Evolutionary conservation across 2,797 vertebrate species (phyloP), one percentile per base, ranked within the genome.

Genomic region (Crax fasciolata): DNA sequence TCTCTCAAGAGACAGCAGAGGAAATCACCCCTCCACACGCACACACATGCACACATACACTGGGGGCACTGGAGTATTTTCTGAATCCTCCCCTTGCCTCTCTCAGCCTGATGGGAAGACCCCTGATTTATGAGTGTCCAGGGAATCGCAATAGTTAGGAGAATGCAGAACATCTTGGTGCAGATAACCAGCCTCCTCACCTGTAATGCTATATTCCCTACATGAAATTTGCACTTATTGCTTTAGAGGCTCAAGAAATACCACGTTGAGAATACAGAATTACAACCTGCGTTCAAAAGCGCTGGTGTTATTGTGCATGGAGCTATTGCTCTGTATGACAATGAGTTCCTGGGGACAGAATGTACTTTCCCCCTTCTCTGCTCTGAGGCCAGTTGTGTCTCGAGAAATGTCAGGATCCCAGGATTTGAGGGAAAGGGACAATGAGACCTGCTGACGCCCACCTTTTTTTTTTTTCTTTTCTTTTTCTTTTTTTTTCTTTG

Each of bases 41-140:
- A 54, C 0, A 0, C n/a, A 12, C 1, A 3, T 49, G 51, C 1
- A 4, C 17, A 17, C 63, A 77, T 18, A 2, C 6, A 12, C 71
- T 43, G 59, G 23, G 62, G 71, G 16, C 58, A 83, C 54, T 38
- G 35, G 12, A 39, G 46, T 17, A 4, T 44, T 41, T 44, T 63
- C 27, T 0, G 4, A 41, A 44, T 78, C 43, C 43, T 93, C 14
- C 39, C 63, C 13, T 72, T 67, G 38, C 21, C 52, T 15, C 24
- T 23, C 49, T 61, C 43, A 30, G 30, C 55, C 55, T 41, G 46
- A 15, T 5, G 49, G 48, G 12, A 39, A 90, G 44, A 61, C 4
- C 30, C 11, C 14, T 44, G 44, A 89, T 86, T 87, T 83, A 35
- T 30, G 32, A 11, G 10, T 28, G 11, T 43, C 63, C 27, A 49